Conservation (phyloP, 2,113 vertebrate genomes). For the Ceuthmochares aereus region DNA sequence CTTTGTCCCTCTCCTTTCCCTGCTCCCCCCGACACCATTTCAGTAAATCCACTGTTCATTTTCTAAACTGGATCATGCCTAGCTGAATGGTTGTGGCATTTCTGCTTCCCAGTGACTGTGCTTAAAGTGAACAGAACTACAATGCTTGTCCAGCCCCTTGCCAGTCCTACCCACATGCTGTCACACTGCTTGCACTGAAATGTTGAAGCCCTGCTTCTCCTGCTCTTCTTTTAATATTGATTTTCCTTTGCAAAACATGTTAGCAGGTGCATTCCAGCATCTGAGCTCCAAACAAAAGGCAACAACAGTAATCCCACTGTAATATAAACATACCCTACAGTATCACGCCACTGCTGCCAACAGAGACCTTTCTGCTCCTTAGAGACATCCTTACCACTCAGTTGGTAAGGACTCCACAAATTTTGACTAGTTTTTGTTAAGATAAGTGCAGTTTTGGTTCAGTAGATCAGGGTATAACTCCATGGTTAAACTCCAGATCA, state of each 20-base stretch:
- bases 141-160: background rate
- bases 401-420: background rate
- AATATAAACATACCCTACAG: background rate
- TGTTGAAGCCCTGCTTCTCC: background rate
- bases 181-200: background rate
- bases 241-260: background rate
- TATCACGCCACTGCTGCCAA: background rate
- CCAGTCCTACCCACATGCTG: background rate
- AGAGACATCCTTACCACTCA: background rate
- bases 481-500: background rate
- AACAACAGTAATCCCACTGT: background rate
- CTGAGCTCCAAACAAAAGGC: background rate
- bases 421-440: background rate
- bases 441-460: background rate
- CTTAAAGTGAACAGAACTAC: background rate
- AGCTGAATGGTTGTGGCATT: rapidly evolving
- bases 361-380: background rate
- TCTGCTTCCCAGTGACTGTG: rapidly evolving
- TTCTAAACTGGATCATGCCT: rapidly evolving
- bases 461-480: background rate
- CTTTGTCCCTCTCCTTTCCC: background rate
- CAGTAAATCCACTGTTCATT: rapidly evolving
- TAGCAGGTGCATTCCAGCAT: background rate
- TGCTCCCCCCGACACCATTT: background rate
- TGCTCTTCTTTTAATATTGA: background rate